Evolutionary conservation across 2,113 vertebrate genomes (phyloP).

Genomic region (Drymodes brunneopygia): DNA sequence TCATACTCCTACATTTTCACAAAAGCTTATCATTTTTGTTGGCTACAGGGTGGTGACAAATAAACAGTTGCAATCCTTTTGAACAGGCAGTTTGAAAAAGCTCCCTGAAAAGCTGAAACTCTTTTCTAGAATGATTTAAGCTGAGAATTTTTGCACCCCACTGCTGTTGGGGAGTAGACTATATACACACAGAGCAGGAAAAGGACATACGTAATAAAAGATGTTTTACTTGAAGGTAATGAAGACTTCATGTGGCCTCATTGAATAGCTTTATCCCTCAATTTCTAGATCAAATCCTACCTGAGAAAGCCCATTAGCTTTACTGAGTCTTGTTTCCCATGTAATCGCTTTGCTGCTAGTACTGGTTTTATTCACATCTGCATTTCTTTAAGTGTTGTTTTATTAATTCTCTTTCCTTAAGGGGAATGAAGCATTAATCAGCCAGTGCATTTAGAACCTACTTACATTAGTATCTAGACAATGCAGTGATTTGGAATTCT

Average conservation of each 20-base stretch:
- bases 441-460: neutral
- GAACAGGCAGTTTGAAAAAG: neutral
- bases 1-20: neutral
- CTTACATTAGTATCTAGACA: neutral
- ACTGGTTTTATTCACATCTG: neutral
- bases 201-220: neutral
- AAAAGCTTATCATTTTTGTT: neutral
- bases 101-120: neutral
- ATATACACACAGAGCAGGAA: neutral
- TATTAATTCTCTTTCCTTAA: conserved; percentile 11
- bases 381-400: neutral
- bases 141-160: neutral
- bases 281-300: neutral
- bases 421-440: conserved; percentile 37
- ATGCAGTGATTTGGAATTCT: neutral
- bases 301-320: neutral
- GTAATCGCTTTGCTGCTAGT: neutral
- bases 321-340: neutral
- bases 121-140: neutral
- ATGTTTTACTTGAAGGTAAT: neutral
- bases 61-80: neutral
- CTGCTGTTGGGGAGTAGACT: neutral
- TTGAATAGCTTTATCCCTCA: neutral
- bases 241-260: neutral
- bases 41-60: neutral